Evolutionary conservation across 1,140 invertebrate species (phyloP).

Genomic region (Bradynema listronoti): DNA sequence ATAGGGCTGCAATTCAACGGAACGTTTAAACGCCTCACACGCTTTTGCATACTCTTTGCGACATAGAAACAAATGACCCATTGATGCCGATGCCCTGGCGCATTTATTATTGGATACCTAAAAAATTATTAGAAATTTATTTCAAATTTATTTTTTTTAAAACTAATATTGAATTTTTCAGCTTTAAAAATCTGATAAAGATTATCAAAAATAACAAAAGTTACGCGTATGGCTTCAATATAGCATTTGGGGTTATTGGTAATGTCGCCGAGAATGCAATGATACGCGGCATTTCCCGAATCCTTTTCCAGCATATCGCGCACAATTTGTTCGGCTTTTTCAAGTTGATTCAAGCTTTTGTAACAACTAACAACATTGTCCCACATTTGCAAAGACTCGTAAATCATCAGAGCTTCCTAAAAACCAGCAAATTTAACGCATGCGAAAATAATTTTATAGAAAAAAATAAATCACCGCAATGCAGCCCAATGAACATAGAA

Average conservation of each 20-base stretch:
- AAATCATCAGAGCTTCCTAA: conserved; percentile 30
- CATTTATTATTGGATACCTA: conserved; percentile 21
- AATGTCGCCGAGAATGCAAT: conserved; percentile 28
- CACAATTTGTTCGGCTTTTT: conserved; percentile 30
- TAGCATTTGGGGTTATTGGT: conserved; percentile 24
- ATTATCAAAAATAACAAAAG: neutral
- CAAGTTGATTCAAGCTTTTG: conserved; percentile 13
- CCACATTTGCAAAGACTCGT: conserved; percentile 22
- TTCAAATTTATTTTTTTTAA: too few relatives aligned
- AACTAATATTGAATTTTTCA: too few relatives aligned
- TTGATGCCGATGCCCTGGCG: conserved; percentile 5
- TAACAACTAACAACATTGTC: conserved; percentile 27
- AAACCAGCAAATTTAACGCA: neutral
- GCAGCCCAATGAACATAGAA: conserved; percentile 30
- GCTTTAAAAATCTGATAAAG: too few relatives aligned
- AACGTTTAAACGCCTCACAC: conserved; percentile 13
- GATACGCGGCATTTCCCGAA: conserved; percentile 15
- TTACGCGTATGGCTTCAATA: conserved; percentile 21
- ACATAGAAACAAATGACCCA: conserved; percentile 16
- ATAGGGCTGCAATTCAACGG: conserved; percentile 27
- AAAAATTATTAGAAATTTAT: neutral
- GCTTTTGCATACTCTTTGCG: conserved; percentile 19
- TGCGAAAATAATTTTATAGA: too few relatives aligned
- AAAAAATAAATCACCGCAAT: conserved; percentile 15
- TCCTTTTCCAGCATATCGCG: conserved; percentile 13